Conservation (phyloP, 1,140 invertebrate species). For the Brachionus manjavacas region DNA sequence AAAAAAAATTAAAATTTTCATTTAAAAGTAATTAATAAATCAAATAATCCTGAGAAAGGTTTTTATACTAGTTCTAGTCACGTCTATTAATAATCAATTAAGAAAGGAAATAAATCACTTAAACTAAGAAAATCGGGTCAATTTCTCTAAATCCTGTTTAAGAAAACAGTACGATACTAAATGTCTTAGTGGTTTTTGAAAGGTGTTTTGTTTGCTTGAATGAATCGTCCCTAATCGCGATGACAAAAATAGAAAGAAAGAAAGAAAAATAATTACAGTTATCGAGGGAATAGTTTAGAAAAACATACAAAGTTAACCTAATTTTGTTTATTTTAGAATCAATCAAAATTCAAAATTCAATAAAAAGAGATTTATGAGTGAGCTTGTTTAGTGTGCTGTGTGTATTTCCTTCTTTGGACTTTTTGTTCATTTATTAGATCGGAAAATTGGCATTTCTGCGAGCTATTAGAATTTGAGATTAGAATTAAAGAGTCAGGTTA, state of each 20-base stretch:
- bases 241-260: not conserved
- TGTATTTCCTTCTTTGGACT: not conserved
- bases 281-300: not conserved
- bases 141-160: slow-evolving; percentile 14
- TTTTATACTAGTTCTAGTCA: not conserved
- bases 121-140: not conserved
- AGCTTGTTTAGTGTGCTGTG: not conserved
- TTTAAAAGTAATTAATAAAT: not conserved
- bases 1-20: not conserved
- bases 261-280: not conserved
- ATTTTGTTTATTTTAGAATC: not conserved
- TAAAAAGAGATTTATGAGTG: not conserved
- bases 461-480: not conserved
- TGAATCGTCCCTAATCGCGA: not conserved
- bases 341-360: not conserved
- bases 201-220: not conserved
- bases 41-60: not conserved
- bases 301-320: not conserved
- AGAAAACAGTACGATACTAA: not conserved
- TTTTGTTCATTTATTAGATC: not conserved
- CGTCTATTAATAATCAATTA: slow-evolving; percentile 18
- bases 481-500: not conserved
- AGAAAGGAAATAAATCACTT: slow-evolving; percentile 9
- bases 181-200: not conserved
- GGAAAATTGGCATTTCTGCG: not conserved